phyloP scores from a whole-genome alignment of 2,797 vertebrate genomes.

The Tokudaia tokunoshimensis region DNA sequence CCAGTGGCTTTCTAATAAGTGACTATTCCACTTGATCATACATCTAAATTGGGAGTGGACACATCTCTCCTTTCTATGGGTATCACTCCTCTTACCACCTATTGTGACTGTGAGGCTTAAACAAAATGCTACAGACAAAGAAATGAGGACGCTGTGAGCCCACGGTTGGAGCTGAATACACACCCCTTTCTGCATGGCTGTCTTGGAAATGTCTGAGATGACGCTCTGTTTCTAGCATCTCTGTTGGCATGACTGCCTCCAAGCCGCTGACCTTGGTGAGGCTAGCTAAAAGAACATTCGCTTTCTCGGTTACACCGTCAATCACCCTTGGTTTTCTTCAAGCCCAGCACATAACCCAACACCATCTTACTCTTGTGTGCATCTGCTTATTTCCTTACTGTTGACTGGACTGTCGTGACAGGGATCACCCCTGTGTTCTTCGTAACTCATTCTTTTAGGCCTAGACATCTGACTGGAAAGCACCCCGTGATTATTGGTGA shows the following conservation, averaged over 20 bases:
- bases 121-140: background rate
- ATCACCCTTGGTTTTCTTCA: background rate
- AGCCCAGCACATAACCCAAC: background rate
- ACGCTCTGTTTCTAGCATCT: background rate
- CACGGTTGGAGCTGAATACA: background rate
- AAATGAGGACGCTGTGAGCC: background rate
- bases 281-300: background rate
- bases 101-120: background rate
- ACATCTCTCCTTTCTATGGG: background rate
- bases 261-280: background rate
- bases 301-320: background rate
- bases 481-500: background rate
- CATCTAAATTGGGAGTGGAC: background rate
- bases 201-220: background rate
- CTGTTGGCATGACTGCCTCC: background rate
- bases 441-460: background rate
- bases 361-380: background rate
- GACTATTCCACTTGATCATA: background rate
- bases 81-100: background rate
- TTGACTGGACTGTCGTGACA: background rate
- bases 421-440: background rate
- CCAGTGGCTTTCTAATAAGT: background rate
- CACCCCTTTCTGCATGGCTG: fast-evolving
- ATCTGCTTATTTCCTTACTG: background rate
- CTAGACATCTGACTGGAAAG: background rate